A percentile compares a stretch with the other conserved stretches of the same genome.
These are phyloP conservation scores for Clupea harengus DNA, from an alignment of 2,113 vertebrate species.

Conservation along the genomic window DNA sequence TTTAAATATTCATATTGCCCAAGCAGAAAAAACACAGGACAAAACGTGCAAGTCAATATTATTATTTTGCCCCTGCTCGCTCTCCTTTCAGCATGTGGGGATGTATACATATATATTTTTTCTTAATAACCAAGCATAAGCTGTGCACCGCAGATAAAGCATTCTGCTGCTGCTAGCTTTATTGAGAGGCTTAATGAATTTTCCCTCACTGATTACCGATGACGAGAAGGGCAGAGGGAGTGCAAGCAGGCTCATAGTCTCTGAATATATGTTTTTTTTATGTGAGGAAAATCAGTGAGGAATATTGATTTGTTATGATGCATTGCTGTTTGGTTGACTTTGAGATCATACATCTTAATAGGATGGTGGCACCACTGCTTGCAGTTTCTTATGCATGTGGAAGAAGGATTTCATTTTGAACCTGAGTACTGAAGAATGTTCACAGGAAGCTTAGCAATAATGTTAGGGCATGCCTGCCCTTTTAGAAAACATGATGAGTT, in stretches of 20 bases:
- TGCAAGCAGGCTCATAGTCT: neutral
- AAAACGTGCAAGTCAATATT: neutral
- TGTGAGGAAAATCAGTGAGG: neutral
- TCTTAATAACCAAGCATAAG: slow-evolving; percentile 42
- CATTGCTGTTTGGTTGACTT: neutral
- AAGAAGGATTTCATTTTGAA: neutral
- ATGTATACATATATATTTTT: slow-evolving; percentile 19
- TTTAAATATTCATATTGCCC: neutral
- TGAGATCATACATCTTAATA: slow-evolving; percentile 1
- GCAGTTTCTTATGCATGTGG: neutral
- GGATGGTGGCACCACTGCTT: neutral
- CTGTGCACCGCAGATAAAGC: slow-evolving; percentile 52
- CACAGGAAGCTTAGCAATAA: neutral
- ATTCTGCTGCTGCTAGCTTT: slow-evolving; percentile 39
- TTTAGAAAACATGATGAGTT: slow-evolving; percentile 56
- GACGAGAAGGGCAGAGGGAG: slow-evolving; percentile 21
- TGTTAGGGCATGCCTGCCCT: slow-evolving; percentile 43
- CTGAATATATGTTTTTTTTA: neutral
- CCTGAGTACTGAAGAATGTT: neutral
- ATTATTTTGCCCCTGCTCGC: neutral
- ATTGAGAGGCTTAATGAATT: slow-evolving; percentile 51
- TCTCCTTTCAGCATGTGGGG: slow-evolving; percentile 33
- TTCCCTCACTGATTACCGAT: slow-evolving; percentile 47
- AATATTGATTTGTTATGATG: neutral
- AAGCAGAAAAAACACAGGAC: neutral